These are phyloP conservation scores for Gavialis gangeticus DNA, from an alignment of 2,113 vertebrate genomes.

Conservation along the genomic window DNA sequence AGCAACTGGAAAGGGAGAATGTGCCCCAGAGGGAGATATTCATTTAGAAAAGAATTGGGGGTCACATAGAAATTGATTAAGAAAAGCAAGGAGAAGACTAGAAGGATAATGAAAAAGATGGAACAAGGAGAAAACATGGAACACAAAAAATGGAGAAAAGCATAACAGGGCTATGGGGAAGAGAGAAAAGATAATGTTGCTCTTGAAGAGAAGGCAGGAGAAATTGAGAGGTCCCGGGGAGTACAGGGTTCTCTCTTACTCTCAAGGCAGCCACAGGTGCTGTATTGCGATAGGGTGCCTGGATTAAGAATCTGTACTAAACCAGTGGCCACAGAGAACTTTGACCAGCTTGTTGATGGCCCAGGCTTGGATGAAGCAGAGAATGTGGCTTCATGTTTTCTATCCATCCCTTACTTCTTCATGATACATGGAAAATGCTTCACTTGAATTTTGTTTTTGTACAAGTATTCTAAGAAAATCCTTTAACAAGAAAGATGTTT, in stretches of 20 bases:
- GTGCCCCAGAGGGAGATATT: neutral
- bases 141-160: neutral
- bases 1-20: too few relatives aligned
- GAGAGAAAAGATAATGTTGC: neutral
- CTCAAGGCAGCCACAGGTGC: neutral
- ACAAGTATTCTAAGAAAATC: neutral
- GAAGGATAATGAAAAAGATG: neutral
- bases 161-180: neutral
- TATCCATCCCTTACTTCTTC: neutral
- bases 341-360: neutral
- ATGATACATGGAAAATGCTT: neutral
- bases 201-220: neutral
- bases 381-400: neutral
- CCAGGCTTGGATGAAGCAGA: neutral
- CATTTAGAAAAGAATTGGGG: neutral
- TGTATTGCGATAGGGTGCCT: neutral
- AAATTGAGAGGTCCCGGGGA: neutral
- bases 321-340: neutral
- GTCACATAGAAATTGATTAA: neutral
- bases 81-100: neutral
- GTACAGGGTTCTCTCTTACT: neutral
- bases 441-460: neutral
- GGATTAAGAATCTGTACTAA: neutral
- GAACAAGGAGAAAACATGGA: fast-evolving
- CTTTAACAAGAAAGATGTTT: neutral